These are phyloP conservation scores for Eretmochelys imbricata DNA, from an alignment of 2,113 vertebrate genomes.

Conservation along the genomic window DNA sequence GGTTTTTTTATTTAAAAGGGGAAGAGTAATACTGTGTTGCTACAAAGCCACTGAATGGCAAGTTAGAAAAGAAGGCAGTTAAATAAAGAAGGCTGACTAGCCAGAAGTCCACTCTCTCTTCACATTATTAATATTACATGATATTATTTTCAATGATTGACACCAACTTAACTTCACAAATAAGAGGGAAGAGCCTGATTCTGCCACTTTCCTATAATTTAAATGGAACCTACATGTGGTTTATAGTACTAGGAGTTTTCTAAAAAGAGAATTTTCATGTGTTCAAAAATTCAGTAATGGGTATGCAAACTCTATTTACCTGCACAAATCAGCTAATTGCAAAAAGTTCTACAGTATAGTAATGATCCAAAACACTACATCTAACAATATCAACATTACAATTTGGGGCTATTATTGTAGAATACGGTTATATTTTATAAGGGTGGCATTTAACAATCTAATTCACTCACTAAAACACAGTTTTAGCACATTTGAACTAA, in stretches of 20 bases:
- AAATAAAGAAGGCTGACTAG: not conserved
- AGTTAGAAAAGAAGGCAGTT: not conserved
- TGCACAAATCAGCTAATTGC: not conserved
- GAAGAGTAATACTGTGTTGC: not conserved
- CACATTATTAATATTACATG: not conserved
- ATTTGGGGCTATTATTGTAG: not conserved
- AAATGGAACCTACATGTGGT: not conserved
- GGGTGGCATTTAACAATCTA: not conserved
- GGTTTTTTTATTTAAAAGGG: not conserved
- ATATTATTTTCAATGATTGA: not conserved
- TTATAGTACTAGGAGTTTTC: not conserved
- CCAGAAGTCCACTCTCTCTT: not conserved
- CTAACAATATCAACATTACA: not conserved
- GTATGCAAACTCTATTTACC: not conserved
- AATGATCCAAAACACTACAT: not conserved
- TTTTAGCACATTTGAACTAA: not conserved
- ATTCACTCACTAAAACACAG: not conserved
- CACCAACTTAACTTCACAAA: not conserved
- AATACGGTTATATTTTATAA: not conserved
- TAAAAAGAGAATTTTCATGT: not conserved
- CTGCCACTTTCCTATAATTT: not conserved
- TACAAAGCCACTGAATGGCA: not conserved
- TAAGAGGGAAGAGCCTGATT: rapidly evolving
- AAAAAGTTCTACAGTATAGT: not conserved
- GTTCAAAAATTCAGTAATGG: not conserved